Evolutionary conservation across 2,797 vertebrate species (phyloP).

Genomic region (Pipistrellus pygmaeus): DNA sequence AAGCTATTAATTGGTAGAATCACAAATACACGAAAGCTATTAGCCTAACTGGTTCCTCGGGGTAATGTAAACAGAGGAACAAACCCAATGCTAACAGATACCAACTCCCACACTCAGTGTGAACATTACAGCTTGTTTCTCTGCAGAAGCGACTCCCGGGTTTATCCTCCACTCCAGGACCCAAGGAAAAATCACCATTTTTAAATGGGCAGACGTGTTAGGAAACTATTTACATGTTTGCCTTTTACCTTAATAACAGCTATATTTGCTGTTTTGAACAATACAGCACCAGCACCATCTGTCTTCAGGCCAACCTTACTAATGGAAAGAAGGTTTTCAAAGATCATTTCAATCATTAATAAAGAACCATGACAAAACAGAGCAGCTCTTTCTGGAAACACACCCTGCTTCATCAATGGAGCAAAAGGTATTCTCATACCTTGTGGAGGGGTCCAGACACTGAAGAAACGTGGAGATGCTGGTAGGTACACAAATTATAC

Average conservation of each 20-base stretch:
- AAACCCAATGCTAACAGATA: constrained; percentile 20
- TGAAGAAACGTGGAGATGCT: not conserved
- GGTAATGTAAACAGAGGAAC: not conserved
- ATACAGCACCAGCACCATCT: not conserved
- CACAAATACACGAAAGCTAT: constrained; percentile 56
- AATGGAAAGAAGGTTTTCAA: constrained; percentile 18
- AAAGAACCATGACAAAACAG: not conserved
- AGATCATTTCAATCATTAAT: not conserved
- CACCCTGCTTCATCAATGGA: not conserved
- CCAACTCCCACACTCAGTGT: not conserved
- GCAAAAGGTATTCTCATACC: not conserved
- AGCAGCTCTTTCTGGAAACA: not conserved
- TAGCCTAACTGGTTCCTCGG: constrained; percentile 53
- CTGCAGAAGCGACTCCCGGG: constrained; percentile 39
- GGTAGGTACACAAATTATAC: not conserved
- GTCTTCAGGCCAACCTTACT: not conserved
- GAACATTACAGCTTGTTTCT: not conserved
- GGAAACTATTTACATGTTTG: not conserved
- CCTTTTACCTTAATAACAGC: constrained; percentile 33
- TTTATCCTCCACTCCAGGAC: not conserved
- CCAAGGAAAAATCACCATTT: constrained; percentile 12
- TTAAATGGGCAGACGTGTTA: not conserved
- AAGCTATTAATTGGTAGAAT: constrained; percentile 37
- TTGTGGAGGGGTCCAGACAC: not conserved
- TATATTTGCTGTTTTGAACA: constrained; percentile 16